phyloP scores from a whole-genome alignment of 2,888 invertebrate species.

The Amorpha juglandis region DNA sequence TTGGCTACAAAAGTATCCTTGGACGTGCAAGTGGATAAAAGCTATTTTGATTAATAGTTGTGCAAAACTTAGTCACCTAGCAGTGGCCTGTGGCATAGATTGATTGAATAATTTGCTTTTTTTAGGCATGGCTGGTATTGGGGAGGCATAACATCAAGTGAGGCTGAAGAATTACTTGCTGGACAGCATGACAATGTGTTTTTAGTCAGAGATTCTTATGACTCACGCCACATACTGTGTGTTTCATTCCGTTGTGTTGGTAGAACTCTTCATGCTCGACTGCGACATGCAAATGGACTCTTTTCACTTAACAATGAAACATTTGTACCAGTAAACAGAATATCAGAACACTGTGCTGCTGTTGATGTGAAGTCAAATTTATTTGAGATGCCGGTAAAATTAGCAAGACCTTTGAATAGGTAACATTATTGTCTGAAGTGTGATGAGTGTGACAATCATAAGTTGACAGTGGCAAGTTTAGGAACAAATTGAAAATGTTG shows the following conservation, averaged over 20 bases:
- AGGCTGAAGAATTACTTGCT: slow-evolving; percentile 87
- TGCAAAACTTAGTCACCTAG: no score
- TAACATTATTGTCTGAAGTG: slow-evolving; percentile 38
- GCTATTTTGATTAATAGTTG: no score
- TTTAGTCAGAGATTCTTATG: slow-evolving; percentile 89
- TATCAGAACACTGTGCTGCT: slow-evolving; percentile 79
- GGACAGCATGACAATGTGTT: slow-evolving; percentile 90
- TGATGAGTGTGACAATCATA: not conserved
- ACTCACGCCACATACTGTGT: slow-evolving; percentile 87
- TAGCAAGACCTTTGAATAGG: slow-evolving; percentile 79
- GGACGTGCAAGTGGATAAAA: no score
- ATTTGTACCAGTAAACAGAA: slow-evolving; percentile 78
- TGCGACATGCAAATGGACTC: slow-evolving; percentile 88
- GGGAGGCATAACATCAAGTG: slow-evolving; percentile 89
- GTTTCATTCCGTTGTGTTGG: slow-evolving; percentile 89
- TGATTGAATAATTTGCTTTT: slow-evolving; percentile 30
- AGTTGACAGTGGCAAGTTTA: not conserved
- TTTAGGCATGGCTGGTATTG: slow-evolving; percentile 89
- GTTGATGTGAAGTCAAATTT: slow-evolving; percentile 77
- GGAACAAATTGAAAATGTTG: no score
- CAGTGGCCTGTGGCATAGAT: not conserved
- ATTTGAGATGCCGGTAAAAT: slow-evolving; percentile 79
- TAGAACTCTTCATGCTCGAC: slow-evolving; percentile 88
- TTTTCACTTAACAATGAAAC: slow-evolving; percentile 86
- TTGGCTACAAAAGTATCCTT: no score